These are phyloP conservation scores for Sphaeramia orbicularis DNA, from an alignment of 2,797 vertebrate species.

Conservation along the genomic window DNA sequence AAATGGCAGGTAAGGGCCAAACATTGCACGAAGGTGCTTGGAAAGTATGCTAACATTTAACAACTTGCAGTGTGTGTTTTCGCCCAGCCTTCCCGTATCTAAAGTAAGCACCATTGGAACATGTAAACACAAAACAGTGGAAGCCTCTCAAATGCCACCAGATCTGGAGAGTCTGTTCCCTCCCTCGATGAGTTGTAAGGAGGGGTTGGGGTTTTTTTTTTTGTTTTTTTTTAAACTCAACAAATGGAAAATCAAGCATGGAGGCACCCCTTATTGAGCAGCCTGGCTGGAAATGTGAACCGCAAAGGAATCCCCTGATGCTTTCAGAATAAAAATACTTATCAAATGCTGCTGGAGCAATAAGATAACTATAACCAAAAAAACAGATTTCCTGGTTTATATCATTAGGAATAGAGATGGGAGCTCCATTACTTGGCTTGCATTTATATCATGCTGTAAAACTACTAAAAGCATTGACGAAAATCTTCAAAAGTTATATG, in stretches of 20 bases:
- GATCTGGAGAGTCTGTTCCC: slow-evolving; percentile 56
- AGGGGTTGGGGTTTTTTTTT: slow-evolving; percentile 25
- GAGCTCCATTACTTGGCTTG: not conserved
- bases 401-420: not conserved
- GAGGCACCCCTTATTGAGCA: slow-evolving; percentile 66
- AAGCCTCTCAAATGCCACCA: slow-evolving; percentile 66
- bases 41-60: slow-evolving; percentile 74
- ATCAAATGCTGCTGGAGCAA: slow-evolving; percentile 19
- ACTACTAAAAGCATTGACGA: slow-evolving; percentile 11
- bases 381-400: slow-evolving; percentile 26
- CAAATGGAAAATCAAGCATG: slow-evolving; percentile 76
- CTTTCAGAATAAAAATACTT: slow-evolving; percentile 41
- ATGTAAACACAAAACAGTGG: slow-evolving; percentile 57
- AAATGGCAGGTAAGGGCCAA: slow-evolving; percentile 63
- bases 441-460: slow-evolving; percentile 3
- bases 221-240: slow-evolving; percentile 73
- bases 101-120: slow-evolving; percentile 59
- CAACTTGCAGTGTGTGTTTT: slow-evolving; percentile 42
- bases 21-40: slow-evolving; percentile 61
- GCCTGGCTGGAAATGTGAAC: slow-evolving; percentile 44
- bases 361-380: slow-evolving; percentile 27
- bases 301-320: slow-evolving; percentile 44
- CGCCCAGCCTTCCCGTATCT: slow-evolving; percentile 34
- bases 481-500: slow-evolving; percentile 12
- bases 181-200: slow-evolving; percentile 45